A percentile compares a stretch with the other conserved stretches of the same genome.
These are phyloP conservation scores for Pterostichus madidus DNA, from an alignment of 2,888 invertebrate genomes.

Conservation along the genomic window DNA sequence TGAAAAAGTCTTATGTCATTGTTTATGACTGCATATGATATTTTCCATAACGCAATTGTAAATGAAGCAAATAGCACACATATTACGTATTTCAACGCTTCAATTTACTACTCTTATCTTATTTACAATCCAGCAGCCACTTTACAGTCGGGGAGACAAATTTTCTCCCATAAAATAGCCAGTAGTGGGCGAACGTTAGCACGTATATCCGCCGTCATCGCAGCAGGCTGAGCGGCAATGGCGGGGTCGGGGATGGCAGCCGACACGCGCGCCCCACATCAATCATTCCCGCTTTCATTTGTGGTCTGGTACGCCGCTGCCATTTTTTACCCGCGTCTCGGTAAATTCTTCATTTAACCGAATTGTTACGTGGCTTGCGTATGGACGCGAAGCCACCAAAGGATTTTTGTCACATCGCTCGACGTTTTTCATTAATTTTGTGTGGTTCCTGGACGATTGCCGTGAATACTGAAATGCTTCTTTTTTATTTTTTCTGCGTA, in stretches of 20 bases:
- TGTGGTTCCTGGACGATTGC: conserved; percentile 47
- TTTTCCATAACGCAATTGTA: neutral
- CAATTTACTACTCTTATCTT: conserved; percentile 46
- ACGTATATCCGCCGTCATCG: conserved; percentile 24
- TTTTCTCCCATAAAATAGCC: conserved; percentile 37
- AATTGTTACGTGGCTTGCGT: conserved; percentile 65
- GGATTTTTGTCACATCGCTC: conserved; percentile 66
- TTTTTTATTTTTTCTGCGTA: conserved; percentile 49
- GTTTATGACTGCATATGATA: too few relatives aligned
- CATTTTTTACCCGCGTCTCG: conserved; percentile 66
- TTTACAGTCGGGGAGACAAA: conserved; percentile 46
- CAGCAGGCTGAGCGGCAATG: conserved; percentile 6
- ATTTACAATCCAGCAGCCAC: conserved; percentile 42
- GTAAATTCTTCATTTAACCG: conserved; percentile 67
- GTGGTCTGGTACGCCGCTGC: conserved; percentile 61
- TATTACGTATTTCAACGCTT: conserved; percentile 43
- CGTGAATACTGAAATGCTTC: conserved; percentile 60
- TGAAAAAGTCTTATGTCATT: too few relatives aligned
- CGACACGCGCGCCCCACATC: conserved; percentile 61
- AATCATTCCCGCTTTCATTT: conserved; percentile 66
- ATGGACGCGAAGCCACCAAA: conserved; percentile 58
- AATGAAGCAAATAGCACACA: neutral
- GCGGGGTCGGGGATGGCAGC: conserved; percentile 13
- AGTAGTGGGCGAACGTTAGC: conserved; percentile 43
- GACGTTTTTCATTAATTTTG: conserved; percentile 67